phyloP scores from a whole-genome alignment of 2,797 vertebrate genomes.

The Phoeniculus purpureus region DNA sequence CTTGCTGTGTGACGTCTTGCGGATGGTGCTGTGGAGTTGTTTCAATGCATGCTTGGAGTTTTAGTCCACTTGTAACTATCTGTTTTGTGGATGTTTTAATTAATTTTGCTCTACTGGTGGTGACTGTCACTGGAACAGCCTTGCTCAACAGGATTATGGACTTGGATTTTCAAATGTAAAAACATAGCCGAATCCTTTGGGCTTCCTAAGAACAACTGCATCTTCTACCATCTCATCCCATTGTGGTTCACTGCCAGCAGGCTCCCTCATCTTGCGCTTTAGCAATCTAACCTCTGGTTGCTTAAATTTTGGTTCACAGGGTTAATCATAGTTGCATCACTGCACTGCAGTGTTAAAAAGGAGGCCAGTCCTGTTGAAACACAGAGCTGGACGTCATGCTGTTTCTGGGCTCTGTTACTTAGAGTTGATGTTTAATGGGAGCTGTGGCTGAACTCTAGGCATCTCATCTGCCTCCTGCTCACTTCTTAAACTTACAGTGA shows the following conservation, averaged over 20 bases:
- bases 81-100: neutral
- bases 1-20: neutral
- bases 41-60: neutral
- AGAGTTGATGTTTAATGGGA: neutral
- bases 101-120: neutral
- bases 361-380: neutral
- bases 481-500: neutral
- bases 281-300: neutral
- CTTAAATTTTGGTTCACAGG: constrained; percentile 8
- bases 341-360: constrained; percentile 10
- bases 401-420: neutral
- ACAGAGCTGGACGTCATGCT: neutral
- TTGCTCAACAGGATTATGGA: neutral
- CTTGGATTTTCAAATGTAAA: neutral
- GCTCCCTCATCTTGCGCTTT: neutral
- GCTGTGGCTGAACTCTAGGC: neutral
- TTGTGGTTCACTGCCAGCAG: neutral
- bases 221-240: neutral
- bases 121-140: neutral
- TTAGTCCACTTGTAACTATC: neutral
- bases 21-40: neutral
- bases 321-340: neutral
- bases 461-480: neutral
- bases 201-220: neutral
- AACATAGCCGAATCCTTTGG: neutral